Percentiles rank a stretch among this genome's conserved stretches.
These are phyloP conservation scores for Luidia sarsii DNA, from an alignment of 53 echinoderm and acorn worm genomes.

Conservation along the genomic window DNA sequence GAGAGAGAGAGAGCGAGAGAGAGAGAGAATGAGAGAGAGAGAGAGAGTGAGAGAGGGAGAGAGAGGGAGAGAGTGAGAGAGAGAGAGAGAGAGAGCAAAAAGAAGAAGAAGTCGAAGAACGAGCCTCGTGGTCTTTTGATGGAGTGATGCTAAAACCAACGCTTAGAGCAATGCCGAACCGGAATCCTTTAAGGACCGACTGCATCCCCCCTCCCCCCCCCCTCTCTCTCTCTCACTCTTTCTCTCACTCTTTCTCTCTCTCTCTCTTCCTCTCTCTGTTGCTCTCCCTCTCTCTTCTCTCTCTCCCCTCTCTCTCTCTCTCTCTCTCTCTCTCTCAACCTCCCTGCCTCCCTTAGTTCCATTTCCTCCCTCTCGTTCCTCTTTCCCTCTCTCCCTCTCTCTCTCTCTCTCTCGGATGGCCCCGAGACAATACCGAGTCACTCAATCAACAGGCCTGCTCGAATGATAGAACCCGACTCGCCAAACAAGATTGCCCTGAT, in stretches of 20 bases:
- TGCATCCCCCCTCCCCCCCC: too few species aligned
- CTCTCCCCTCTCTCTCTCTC: too few species aligned
- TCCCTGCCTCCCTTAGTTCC: too few species aligned
- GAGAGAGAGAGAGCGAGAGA: not conserved
- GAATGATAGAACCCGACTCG: constrained; percentile 2
- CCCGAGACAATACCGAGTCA: constrained; percentile 4
- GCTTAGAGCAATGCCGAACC: constrained; percentile 9
- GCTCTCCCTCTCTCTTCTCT: too few species aligned
- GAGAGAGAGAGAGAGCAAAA: not conserved
- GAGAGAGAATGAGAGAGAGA: not conserved
- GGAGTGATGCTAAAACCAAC: constrained; percentile 11
- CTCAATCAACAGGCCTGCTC: constrained; percentile 28
- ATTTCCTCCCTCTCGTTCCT: too few species aligned
- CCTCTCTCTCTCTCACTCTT: too few species aligned
- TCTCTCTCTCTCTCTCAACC: too few species aligned
- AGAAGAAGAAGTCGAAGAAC: not conserved
- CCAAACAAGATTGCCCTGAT: constrained; percentile 43
- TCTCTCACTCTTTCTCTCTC: too few species aligned
- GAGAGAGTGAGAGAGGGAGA: not conserved
- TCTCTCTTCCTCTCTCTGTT: too few species aligned
- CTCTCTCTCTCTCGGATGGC: constrained; percentile 1
- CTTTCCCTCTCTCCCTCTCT: too few species aligned
- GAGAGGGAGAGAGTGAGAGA: not conserved
- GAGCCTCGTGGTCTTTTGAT: not conserved
- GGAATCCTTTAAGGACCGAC: constrained; percentile 34